These are phyloP conservation scores for Felis chaus DNA, from an alignment of 2,113 vertebrate species.

Conservation along the genomic window DNA sequence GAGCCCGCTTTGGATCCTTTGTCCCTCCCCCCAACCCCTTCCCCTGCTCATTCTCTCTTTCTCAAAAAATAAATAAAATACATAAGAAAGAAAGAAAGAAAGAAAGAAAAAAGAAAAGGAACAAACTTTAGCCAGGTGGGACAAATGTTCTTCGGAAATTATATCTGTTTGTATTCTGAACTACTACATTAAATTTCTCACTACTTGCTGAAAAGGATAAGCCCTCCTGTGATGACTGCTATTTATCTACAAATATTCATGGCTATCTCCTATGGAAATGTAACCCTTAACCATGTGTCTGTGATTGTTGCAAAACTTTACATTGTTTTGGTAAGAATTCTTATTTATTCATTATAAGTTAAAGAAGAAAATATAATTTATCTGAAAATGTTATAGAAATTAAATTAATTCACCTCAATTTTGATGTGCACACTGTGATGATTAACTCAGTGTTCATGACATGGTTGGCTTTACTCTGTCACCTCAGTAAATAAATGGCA, in stretches of 20 bases:
- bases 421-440: background rate
- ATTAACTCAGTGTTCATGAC: background rate
- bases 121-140: background rate
- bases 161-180: background rate
- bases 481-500: background rate
- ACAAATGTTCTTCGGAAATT: background rate
- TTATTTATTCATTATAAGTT: slow-evolving; percentile 6
- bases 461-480: background rate
- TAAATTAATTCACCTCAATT: background rate
- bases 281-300: background rate
- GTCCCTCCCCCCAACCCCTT: too few species aligned
- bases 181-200: background rate
- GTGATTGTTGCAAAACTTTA: background rate
- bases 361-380: background rate
- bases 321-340: background rate
- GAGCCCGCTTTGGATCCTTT: too few species aligned
- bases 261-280: background rate
- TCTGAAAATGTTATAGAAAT: slow-evolving; percentile 30
- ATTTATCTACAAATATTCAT: slow-evolving; percentile 13
- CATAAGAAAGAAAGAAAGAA: too few species aligned
- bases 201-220: background rate
- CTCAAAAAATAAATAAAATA: too few species aligned
- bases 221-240: background rate
- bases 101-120: too few species aligned
- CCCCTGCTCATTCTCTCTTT: too few species aligned